Evolutionary conservation across 2,888 invertebrate genomes (phyloP).

Genomic region (Cenopis cana): DNA sequence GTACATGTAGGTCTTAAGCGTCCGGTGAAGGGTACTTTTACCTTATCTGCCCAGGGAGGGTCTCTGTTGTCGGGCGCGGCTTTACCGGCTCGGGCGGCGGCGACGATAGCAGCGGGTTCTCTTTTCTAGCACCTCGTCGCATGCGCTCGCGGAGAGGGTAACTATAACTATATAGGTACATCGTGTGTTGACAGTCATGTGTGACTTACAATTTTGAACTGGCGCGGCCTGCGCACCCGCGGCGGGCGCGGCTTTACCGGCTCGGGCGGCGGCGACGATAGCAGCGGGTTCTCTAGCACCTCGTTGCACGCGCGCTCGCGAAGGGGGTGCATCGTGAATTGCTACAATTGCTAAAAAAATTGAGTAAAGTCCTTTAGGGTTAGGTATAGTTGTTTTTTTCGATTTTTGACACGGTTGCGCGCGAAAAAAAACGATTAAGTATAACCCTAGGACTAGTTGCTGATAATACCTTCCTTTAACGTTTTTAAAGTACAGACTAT

Average conservation of each 20-base stretch:
- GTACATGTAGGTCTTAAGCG: no score
- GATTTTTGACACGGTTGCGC: no score
- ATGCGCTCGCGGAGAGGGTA: slow-evolving; percentile 63
- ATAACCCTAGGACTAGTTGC: no score
- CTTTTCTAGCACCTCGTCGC: slow-evolving; percentile 63
- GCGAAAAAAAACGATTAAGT: no score
- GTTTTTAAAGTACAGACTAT: no score
- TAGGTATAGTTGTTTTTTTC: no score
- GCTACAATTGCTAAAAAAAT: background rate
- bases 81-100: slow-evolving; percentile 74
- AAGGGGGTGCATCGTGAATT: slow-evolving; percentile 65
- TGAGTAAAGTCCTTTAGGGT: background rate
- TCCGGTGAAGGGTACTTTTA: no score
- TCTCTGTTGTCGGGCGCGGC: slow-evolving; percentile 55
- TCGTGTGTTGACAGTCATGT: slow-evolving; percentile 46
- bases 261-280: slow-evolving; percentile 70
- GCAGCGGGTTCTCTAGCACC: slow-evolving; percentile 64
- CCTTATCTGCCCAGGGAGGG: no score
- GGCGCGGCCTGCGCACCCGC: slow-evolving; percentile 65
- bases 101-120: slow-evolving; percentile 61
- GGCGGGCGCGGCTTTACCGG: slow-evolving; percentile 71
- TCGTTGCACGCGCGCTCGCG: slow-evolving; percentile 67
- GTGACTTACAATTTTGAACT: slow-evolving; percentile 68
- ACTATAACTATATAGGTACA: slow-evolving; percentile 68
- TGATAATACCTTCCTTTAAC: no score